Evolutionary conservation across 2,888 invertebrate genomes (phyloP).

Genomic region (Drosophila barbarae): DNA sequence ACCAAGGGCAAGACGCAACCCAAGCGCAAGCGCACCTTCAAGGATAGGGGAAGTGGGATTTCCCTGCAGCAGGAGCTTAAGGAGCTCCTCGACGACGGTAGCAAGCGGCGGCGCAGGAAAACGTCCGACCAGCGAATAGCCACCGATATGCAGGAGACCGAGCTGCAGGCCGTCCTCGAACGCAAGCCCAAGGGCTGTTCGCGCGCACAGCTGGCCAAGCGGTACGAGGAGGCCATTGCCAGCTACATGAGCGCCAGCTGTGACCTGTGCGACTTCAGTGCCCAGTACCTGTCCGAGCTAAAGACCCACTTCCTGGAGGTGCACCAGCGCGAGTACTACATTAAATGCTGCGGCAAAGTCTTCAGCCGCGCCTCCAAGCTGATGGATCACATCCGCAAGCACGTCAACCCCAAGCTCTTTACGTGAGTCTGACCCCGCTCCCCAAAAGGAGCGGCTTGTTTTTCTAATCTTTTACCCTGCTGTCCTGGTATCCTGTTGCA

Average conservation of each 20-base stretch:
- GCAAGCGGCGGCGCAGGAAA: constrained; percentile 39
- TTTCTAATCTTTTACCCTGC: too few relatives aligned
- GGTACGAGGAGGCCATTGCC: constrained; percentile 65
- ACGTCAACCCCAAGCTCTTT: constrained; percentile 72
- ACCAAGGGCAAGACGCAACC: constrained; percentile 48
- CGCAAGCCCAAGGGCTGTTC: constrained; percentile 68
- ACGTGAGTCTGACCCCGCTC: constrained; percentile 52
- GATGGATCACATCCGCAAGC: constrained; percentile 73
- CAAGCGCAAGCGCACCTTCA: constrained; percentile 43
- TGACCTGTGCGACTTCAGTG: constrained; percentile 68
- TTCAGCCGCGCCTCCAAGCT: constrained; percentile 67
- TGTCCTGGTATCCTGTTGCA: constrained; percentile 4
- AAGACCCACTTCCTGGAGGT: constrained; percentile 67
- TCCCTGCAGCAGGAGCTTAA: constrained; percentile 49
- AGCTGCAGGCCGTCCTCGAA: constrained; percentile 52
- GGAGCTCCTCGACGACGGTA: constrained; percentile 43
- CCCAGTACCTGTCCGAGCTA: constrained; percentile 65
- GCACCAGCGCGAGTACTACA: constrained; percentile 70
- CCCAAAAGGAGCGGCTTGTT: rapidly evolving
- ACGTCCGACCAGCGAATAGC: constrained; percentile 3
- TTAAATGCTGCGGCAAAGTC: constrained; percentile 71
- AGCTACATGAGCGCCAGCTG: constrained; percentile 71
- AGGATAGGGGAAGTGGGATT: constrained; percentile 5
- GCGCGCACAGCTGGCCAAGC: constrained; percentile 59
- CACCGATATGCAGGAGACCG: constrained; percentile 41